Percentiles rank a stretch among this genome's conserved stretches.
phyloP scores from a whole-genome alignment of 2,113 vertebrate species.

The Forbesichthys papilliferus region DNA sequence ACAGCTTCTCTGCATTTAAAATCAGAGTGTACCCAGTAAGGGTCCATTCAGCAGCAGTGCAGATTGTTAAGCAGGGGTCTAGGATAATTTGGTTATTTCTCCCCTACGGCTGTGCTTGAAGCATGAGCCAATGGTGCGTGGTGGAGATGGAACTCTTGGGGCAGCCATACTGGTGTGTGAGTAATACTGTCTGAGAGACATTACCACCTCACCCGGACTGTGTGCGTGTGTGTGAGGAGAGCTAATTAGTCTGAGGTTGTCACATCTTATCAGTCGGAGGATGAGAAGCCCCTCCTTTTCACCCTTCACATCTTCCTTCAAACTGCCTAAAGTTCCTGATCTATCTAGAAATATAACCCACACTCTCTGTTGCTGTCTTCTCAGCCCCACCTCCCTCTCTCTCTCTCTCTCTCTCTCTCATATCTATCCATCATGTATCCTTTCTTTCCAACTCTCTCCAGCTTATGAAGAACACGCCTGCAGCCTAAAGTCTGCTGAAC shows the following conservation, averaged over 20 bases:
- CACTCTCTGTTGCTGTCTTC: slow-evolving; percentile 28
- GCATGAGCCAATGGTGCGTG: slow-evolving; percentile 26
- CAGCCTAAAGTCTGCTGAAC: neutral
- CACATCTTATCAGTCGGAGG: slow-evolving; percentile 59
- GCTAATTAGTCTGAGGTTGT: slow-evolving; percentile 48
- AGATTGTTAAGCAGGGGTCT: too few species aligned
- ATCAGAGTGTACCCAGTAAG: neutral
- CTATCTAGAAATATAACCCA: slow-evolving; percentile 12
- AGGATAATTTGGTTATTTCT: too few species aligned
- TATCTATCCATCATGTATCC: neutral
- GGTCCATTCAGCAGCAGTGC: too few species aligned
- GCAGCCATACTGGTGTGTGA: slow-evolving; percentile 12
- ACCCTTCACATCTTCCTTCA: too few species aligned
- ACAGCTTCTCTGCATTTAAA: slow-evolving; percentile 6
- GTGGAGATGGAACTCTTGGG: slow-evolving; percentile 26
- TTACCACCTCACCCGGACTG: neutral
- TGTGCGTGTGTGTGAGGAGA: slow-evolving; percentile 3
- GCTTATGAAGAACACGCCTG: neutral
- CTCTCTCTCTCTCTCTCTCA: neutral
- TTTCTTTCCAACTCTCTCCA: neutral
- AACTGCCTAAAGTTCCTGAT: too few species aligned
- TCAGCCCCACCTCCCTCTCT: slow-evolving; percentile 24
- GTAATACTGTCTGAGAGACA: too few species aligned
- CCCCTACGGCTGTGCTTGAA: too few species aligned
- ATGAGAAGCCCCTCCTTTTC: slow-evolving; percentile 8